A percentile compares a stretch with the other conserved stretches of the same genome.
Conservation (phyloP, 2,797 vertebrate species). For the Chromobotia macracanthus region DNA sequence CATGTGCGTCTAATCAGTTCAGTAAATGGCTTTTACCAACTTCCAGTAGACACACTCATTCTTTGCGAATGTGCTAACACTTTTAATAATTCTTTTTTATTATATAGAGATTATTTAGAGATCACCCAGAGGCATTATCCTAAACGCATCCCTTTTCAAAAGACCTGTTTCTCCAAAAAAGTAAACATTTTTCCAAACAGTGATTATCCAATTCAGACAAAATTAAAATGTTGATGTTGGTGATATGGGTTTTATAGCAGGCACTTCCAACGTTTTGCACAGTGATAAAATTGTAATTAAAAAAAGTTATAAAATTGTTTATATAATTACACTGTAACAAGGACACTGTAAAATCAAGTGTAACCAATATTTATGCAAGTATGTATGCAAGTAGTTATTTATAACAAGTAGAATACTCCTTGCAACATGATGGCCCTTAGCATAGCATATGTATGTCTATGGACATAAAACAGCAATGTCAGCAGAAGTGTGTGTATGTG, state of each 20-base stretch:
- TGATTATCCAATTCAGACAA: too few species aligned
- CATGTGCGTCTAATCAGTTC: conserved; percentile 80
- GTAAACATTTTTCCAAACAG: too few species aligned
- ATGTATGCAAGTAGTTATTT: neutral
- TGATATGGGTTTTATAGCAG: too few species aligned
- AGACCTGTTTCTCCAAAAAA: too few species aligned
- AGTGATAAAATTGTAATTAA: too few species aligned
- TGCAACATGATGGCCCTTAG: neutral
- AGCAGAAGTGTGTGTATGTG: conserved; percentile 35
- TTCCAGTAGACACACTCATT: conserved; percentile 69
- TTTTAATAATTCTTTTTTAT: conserved; percentile 79
- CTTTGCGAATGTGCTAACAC: conserved; percentile 74
- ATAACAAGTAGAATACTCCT: neutral
- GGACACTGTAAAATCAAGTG: too few species aligned
- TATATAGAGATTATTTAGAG: conserved; percentile 59
- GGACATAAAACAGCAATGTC: neutral
- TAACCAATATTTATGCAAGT: neutral
- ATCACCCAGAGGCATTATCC: too few species aligned
- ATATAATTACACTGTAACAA: too few species aligned
- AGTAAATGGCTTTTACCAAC: conserved; percentile 68
- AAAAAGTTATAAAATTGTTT: too few species aligned
- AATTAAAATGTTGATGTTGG: too few species aligned
- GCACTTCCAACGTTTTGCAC: too few species aligned
- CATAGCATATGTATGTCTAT: neutral
- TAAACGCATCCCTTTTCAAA: too few species aligned